Evolutionary conservation across 2,797 vertebrate species (phyloP).

Genomic region (Cirrhinus mrigala): DNA sequence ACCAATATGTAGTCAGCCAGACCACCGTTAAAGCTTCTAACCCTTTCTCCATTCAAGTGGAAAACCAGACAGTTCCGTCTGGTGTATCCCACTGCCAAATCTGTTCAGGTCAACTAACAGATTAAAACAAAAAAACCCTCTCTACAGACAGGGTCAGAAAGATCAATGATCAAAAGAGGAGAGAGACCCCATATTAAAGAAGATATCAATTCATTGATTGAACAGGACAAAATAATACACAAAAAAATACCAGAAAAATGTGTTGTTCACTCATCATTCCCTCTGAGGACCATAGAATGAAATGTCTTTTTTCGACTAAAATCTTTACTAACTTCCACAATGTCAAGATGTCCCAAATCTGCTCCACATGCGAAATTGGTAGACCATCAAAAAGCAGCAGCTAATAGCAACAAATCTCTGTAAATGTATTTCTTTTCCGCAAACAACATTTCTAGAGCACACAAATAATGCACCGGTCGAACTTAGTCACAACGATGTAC

Average conservation of each 20-base stretch:
- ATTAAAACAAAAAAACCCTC: conserved; percentile 73
- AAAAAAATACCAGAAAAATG: conserved; percentile 68
- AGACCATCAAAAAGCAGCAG: conserved; percentile 12
- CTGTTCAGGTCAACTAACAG: conserved; percentile 90
- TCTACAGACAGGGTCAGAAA: conserved; percentile 86
- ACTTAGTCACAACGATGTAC: conserved; percentile 12
- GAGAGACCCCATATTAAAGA: conserved; percentile 66
- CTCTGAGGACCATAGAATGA: conserved; percentile 21
- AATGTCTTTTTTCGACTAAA: not conserved
- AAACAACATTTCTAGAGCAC: conserved; percentile 18
- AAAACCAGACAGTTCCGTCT: conserved; percentile 82
- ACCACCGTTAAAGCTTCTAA: conserved; percentile 81
- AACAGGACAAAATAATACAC: conserved; percentile 75
- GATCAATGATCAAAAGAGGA: conserved; percentile 94
- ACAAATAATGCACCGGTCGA: not conserved
- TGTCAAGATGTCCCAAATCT: not conserved
- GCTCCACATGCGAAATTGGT: conserved; percentile 21
- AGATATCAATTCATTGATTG: conserved; percentile 72
- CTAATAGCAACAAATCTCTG: conserved; percentile 28
- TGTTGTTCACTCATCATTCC: conserved; percentile 21
- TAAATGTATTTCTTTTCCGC: not conserved
- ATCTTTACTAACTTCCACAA: conserved; percentile 13
- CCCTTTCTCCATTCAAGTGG: conserved; percentile 85
- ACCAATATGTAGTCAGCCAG: conserved; percentile 69
- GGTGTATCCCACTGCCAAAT: conserved; percentile 83